Percentiles rank a stretch among this genome's conserved stretches.
Evolutionary conservation across 1,140 invertebrate species (phyloP).

Genomic region (Pseudomyrmex dendroicus): DNA sequence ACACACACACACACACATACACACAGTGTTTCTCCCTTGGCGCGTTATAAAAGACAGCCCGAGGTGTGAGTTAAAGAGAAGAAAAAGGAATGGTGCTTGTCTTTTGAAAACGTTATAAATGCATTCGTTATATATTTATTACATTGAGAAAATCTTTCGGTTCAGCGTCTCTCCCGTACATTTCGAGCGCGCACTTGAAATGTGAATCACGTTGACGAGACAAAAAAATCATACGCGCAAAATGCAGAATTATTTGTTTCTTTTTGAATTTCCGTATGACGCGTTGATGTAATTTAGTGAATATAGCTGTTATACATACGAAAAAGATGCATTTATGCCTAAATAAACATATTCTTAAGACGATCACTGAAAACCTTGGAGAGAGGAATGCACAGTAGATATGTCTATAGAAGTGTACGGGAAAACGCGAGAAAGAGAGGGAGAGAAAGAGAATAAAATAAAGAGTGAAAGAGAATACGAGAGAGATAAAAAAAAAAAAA

Average conservation of each 20-base stretch:
- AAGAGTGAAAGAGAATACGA: conserved; percentile 32
- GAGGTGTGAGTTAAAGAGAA: background rate
- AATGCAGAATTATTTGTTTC: background rate
- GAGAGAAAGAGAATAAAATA: conserved; percentile 54
- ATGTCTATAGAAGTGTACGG: conserved; percentile 49
- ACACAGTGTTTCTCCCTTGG: conserved; percentile 43
- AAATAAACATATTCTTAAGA: conserved; percentile 69
- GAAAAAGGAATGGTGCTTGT: conserved; percentile 16
- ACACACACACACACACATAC: too few relatives aligned
- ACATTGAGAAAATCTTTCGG: background rate
- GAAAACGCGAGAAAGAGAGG: conserved; percentile 57
- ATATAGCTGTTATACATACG: conserved; percentile 23
- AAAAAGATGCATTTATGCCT: conserved; percentile 69
- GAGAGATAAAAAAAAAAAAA: conserved; percentile 18
- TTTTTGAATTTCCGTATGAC: conserved; percentile 27
- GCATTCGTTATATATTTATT: conserved; percentile 16
- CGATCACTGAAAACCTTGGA: conserved; percentile 58
- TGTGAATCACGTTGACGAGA: conserved; percentile 59
- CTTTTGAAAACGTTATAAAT: conserved; percentile 54
- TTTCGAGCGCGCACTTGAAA: conserved; percentile 64
- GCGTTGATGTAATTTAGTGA: conserved; percentile 27
- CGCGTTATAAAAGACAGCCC: conserved; percentile 28
- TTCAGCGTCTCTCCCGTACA: conserved; percentile 64
- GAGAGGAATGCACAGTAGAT: conserved; percentile 61
- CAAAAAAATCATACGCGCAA: background rate